Percentiles rank a stretch among this genome's conserved stretches.
Conservation (phyloP, 2,888 invertebrate species). For the Drosophila demipolita region DNA sequence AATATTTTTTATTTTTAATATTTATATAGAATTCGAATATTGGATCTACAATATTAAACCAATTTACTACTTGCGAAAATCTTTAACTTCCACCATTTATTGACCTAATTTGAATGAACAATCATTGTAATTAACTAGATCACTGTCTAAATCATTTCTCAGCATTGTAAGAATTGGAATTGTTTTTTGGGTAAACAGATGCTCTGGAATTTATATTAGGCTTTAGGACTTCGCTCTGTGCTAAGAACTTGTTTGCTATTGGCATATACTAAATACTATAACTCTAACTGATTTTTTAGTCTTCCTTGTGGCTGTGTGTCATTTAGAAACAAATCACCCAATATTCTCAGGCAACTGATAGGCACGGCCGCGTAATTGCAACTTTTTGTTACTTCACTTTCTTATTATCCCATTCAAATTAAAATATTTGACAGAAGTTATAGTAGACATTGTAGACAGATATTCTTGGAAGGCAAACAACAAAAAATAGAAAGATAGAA, state of each 20-base stretch:
- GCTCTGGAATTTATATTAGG: constrained; percentile 46
- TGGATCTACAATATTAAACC: constrained; percentile 6
- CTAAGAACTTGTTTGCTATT: constrained; percentile 40
- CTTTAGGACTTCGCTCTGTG: constrained; percentile 31
- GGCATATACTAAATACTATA: constrained; percentile 12
- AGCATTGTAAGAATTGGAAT: constrained; percentile 9
- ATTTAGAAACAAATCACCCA: constrained; percentile 1
- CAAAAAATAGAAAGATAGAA: background rate
- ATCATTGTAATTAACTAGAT: constrained; percentile 49
- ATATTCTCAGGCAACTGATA: constrained; percentile 23
- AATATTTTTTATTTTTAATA: background rate
- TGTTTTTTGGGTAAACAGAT: constrained; percentile 40
- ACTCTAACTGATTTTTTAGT: constrained; percentile 4
- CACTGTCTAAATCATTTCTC: constrained; percentile 32
- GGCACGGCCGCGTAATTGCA: background rate
- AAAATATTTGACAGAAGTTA: background rate
- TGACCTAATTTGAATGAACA: constrained; percentile 15
- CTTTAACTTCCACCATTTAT: constrained; percentile 13
- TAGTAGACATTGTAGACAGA: background rate
- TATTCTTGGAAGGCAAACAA: background rate
- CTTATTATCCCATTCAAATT: background rate
- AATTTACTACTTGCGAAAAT: constrained; percentile 14
- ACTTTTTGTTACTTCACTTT: background rate
- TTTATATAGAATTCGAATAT: constrained; percentile 1
- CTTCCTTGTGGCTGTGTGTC: constrained; percentile 3